Base-by-base conservation (phyloP, 2,888 invertebrate species). In the Parasteatoda lunata region DNA sequence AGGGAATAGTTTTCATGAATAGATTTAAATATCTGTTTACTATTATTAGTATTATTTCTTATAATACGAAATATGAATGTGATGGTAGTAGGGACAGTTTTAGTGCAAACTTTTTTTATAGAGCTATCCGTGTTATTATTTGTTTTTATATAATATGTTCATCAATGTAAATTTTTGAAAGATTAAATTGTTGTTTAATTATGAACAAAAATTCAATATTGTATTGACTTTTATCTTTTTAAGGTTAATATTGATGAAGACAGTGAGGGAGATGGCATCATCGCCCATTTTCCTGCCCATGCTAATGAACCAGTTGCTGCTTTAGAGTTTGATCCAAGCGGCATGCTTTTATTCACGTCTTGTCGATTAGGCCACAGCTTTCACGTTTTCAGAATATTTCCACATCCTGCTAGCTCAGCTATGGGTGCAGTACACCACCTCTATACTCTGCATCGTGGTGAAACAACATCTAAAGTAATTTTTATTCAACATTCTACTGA, bases 331-430 rank as follows among this genome's bases (percentile, higher is more conserved):
- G 98, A 98, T 92, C 95, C 95, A 71, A 97, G 96, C 80, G 98
- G 98, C 71, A 95, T 96, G 93, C 92, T 98, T 86, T 93, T 98
- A 69, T 93, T 98, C 89, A 98, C 98, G 0, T 97, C 97, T 0
- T 98, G 98, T 92, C 95, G 95, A 90, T 94, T 96, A 48, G 98
- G 98, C 0, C 97, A 98, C 91, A 97, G 97, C 91, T 99, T 99
- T 93, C 96, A 99, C 92, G 94, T 99, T 90, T 99, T 98, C 93
- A 94, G 97, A 85, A 94, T 99, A 90, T 96, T 97, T 91, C 96
- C 98, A 0, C 98, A 98, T 93, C 96, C 97, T 0, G 95, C 95
- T 76, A 96, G 97, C 0, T 95, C 97, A 9, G 94, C 95, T 47
- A 93, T 97, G 85, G 97, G 97, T 0, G 95, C 97, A 0, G 96